Evolutionary conservation across 1,140 invertebrate species (phyloP).

Genomic region (Drosophila arizonae): DNA sequence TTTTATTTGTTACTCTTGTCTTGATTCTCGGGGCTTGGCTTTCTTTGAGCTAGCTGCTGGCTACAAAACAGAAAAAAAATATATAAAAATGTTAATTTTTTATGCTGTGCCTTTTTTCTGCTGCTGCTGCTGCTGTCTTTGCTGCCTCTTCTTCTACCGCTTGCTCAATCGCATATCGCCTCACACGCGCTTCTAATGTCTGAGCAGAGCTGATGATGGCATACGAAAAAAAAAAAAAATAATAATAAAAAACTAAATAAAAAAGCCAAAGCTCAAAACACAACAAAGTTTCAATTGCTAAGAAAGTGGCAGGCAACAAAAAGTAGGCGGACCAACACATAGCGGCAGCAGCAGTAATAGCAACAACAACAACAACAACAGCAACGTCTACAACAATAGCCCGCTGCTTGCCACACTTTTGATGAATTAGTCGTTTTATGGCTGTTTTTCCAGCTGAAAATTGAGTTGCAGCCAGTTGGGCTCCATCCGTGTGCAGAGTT

Average conservation of each 20-base stretch:
- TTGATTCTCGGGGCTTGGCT: constrained; percentile 73
- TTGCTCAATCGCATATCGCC: constrained; percentile 62
- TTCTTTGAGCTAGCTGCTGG: constrained; percentile 56
- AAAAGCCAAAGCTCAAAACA: constrained; percentile 26
- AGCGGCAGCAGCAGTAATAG: constrained; percentile 16
- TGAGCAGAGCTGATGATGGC: constrained; percentile 72
- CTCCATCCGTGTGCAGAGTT: constrained; percentile 29
- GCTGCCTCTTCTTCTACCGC: constrained; percentile 31
- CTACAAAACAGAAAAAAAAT: constrained; percentile 41
- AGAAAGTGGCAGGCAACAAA: constrained; percentile 66
- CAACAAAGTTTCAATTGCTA: constrained; percentile 70
- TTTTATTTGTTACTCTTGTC: constrained; percentile 54
- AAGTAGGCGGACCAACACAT: constrained; percentile 51
- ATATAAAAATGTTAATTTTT: constrained; percentile 80
- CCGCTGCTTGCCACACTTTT: constrained; percentile 73
- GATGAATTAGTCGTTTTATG: constrained; percentile 67
- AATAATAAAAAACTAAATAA: constrained; percentile 21
- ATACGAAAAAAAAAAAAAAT: constrained; percentile 55
- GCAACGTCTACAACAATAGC: constrained; percentile 42
- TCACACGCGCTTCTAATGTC: constrained; percentile 77
- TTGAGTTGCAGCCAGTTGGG: constrained; percentile 63
- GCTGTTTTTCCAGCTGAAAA: constrained; percentile 34
- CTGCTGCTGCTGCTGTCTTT: constrained; percentile 20
- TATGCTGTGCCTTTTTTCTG: constrained; percentile 65
- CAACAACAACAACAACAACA: constrained; percentile 33